A percentile compares a stretch with the other conserved stretches of the same genome.
Conservation (phyloP, 2,888 invertebrate species). For the Chymomyza fuscimana region DNA sequence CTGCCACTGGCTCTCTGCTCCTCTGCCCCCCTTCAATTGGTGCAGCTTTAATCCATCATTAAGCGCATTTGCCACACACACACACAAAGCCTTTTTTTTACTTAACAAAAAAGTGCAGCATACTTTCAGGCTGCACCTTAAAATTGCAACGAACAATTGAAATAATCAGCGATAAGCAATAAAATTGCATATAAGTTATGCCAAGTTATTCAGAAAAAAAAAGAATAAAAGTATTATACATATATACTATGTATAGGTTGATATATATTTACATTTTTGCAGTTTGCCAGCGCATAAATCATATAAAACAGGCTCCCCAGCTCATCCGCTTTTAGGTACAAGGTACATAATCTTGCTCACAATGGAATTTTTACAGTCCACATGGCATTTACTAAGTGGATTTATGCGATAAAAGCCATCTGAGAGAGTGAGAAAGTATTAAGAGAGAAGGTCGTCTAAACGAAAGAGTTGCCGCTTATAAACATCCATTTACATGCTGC, state of each 20-base stretch:
- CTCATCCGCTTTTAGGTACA: conserved; percentile 21
- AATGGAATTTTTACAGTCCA: conserved; percentile 6
- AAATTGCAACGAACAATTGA: conserved; percentile 27
- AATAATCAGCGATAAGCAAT: background rate
- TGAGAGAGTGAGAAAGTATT: background rate
- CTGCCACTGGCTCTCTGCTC: background rate
- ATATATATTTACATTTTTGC: background rate
- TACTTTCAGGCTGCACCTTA: conserved; percentile 52
- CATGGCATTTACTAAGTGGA: conserved; percentile 57
- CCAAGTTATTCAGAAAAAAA: background rate
- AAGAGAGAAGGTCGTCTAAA: conserved; percentile 12
- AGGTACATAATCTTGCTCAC: background rate
- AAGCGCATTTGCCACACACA: conserved; percentile 27
- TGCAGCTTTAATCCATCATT: conserved; percentile 68
- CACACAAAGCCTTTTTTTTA: background rate
- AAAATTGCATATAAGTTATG: background rate
- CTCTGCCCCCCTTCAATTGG: background rate
- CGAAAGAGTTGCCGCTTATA: background rate
- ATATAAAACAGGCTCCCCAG: conserved; percentile 26
- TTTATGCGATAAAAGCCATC: conserved; percentile 42
- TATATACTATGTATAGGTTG: background rate
- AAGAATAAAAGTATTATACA: background rate
- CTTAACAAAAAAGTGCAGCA: conserved; percentile 46
- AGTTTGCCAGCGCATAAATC: conserved; percentile 32
- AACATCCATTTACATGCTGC: background rate